Evolutionary conservation across 2,113 vertebrate species (phyloP), one percentile per base, ranked within the genome.

Genomic region (Halcyon malimbica): DNA sequence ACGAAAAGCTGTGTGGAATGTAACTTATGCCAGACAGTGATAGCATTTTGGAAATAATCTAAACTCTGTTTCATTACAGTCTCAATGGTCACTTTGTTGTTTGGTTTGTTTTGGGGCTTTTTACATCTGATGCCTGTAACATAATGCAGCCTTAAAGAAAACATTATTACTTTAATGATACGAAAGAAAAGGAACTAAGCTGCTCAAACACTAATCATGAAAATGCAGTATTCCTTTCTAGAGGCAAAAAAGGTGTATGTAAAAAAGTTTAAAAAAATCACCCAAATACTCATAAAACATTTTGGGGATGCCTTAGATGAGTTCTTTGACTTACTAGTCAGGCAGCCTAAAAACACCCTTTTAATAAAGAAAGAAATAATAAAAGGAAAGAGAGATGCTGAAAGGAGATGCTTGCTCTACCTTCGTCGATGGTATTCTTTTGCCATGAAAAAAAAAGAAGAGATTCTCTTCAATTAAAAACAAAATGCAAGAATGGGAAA

Each of bases 131-230:
- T 94, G 86, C 83, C 62, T 94, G 97, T 97, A 98, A 98, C 95
- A 98, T 96, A 98, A 98, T 98, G 98, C 98, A 98, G 98, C 98
- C 98, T 98, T 98, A 95, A 97, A 96, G 94, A 97, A 97, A 97
- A 97, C 81, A 65, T 13, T 94, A 97, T 90, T 97, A 97, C 70
- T 96, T 97, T 76, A 74, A 97, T 96, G 93, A 97, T 92, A 97
- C 92, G 92, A 98, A 96, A 98, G 90, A 97, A 97, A 97, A 98
- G 95, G 89, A 97, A 97, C 91, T 90, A 94, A 97, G 87, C 94
- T 97, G 91, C 96, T 98, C 95, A 95, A 96, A 98, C 86, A 85
- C 92, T 97, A 97, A 96, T 64, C 93, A 97, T 97, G 97, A 97
- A 97, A 98, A 98, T 93, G 96, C 98, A 96, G 92, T 88, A 94